These are phyloP conservation scores for Ichneumoninae sp. DNA, from an alignment of 2,888 invertebrate species.

Conservation along the genomic window DNA sequence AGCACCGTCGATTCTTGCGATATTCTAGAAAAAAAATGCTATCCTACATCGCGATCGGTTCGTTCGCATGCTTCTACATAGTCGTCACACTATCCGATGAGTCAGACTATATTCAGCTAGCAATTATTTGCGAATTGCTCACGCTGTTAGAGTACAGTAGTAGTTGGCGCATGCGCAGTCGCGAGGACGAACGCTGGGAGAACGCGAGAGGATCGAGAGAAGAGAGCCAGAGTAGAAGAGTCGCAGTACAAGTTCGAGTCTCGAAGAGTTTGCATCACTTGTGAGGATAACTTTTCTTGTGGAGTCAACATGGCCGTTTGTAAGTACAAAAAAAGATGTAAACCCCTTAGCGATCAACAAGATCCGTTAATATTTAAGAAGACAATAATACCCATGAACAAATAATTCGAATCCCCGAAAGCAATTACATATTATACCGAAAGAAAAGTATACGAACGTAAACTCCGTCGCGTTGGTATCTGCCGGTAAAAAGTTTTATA, in stretches of 20 bases:
- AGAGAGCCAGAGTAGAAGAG: constrained; percentile 33
- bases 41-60: background rate
- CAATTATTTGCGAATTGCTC: constrained; percentile 60
- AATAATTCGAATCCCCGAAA: background rate
- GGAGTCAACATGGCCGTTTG: constrained; percentile 61
- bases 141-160: constrained; percentile 23
- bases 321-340: constrained; percentile 45
- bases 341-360: background rate
- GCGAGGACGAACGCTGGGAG: background rate
- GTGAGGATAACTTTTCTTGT: constrained; percentile 45
- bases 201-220: constrained; percentile 1
- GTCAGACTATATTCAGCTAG: constrained; percentile 55
- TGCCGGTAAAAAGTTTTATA: background rate
- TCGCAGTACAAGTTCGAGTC: constrained; percentile 54
- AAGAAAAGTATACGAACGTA: constrained; percentile 1
- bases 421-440: background rate
- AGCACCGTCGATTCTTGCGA: constrained; percentile 1
- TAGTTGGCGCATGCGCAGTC: constrained; percentile 51
- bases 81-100: constrained; percentile 53
- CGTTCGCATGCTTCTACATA: constrained; percentile 25
- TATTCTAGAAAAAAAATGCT: constrained; percentile 15
- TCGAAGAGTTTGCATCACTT: constrained; percentile 57
- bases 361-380: background rate
- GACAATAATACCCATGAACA: background rate
- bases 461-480: background rate